A percentile compares a stretch with the other conserved stretches of the same genome.
phyloP scores from a whole-genome alignment of 2,113 vertebrate species.

The Trachemys scripta region DNA sequence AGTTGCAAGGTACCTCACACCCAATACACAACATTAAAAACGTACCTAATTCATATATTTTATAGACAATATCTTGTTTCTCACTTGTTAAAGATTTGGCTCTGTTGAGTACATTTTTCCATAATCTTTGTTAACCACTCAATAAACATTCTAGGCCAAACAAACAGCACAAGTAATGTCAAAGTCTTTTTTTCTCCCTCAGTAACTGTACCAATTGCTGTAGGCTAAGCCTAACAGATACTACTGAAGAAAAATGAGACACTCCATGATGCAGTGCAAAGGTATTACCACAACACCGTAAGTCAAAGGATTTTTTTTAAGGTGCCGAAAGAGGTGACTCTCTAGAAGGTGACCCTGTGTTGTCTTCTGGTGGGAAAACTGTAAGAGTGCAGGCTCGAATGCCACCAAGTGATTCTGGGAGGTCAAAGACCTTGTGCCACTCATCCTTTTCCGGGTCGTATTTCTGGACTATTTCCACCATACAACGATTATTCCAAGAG shows the following conservation, averaged over 20 bases:
- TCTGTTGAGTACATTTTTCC: slow-evolving; percentile 28
- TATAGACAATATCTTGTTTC: slow-evolving; percentile 27
- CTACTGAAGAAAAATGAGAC: slow-evolving; percentile 67
- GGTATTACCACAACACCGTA: slow-evolving; percentile 77
- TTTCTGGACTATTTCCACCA: slow-evolving; percentile 99
- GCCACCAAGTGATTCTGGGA: slow-evolving; percentile 97
- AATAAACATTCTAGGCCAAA: slow-evolving; percentile 76
- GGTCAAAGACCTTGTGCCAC: slow-evolving; percentile 99
- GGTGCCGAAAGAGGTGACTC: slow-evolving; percentile 97
- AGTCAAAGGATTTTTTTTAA: slow-evolving; percentile 77
- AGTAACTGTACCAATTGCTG: slow-evolving; percentile 62
- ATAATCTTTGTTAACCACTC: slow-evolving; percentile 35
- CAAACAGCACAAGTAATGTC: slow-evolving; percentile 63
- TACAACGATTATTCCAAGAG: slow-evolving; percentile 99
- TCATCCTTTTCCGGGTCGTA: slow-evolving; percentile 98
- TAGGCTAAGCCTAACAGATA: slow-evolving; percentile 71
- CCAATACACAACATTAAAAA: slow-evolving; percentile 53
- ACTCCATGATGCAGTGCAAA: slow-evolving; percentile 87
- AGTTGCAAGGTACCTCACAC: slow-evolving; percentile 51
- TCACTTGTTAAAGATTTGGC: slow-evolving; percentile 67
- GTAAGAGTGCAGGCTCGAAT: slow-evolving; percentile 98
- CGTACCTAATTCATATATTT: slow-evolving; percentile 60
- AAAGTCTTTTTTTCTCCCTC: slow-evolving; percentile 32
- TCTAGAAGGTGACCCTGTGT: slow-evolving; percentile 92
- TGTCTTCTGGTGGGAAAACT: slow-evolving; percentile 95